Evolutionary conservation across 2,888 invertebrate species (phyloP).

Genomic region (Pseudolycoriella hygida): DNA sequence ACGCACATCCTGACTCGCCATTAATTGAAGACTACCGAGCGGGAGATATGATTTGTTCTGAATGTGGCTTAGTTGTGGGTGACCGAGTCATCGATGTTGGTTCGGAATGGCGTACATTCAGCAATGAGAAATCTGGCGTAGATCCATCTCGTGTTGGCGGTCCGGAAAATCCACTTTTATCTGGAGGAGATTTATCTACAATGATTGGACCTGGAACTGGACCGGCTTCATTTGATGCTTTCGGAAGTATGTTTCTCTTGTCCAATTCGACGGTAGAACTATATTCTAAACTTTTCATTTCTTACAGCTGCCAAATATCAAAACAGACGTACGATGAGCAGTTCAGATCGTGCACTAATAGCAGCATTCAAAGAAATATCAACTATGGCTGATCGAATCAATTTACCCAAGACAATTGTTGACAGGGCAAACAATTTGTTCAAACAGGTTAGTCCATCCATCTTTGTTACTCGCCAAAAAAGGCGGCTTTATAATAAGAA

Average conservation of each 20-base stretch:
- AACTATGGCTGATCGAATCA: constrained; percentile 96
- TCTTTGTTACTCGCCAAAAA: too few relatives aligned
- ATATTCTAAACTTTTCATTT: too few relatives aligned
- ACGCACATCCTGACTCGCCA: constrained; percentile 87
- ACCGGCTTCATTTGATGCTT: constrained; percentile 77
- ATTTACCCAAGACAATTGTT: constrained; percentile 90
- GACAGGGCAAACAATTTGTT: constrained; percentile 93
- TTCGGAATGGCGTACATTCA: constrained; percentile 99
- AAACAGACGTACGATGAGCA: constrained; percentile 67
- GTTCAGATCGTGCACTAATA: constrained; percentile 85
- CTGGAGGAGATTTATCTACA: constrained; percentile 91
- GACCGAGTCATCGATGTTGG: constrained; percentile 99
- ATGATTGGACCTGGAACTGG: constrained; percentile 66
- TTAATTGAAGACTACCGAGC: constrained; percentile 97
- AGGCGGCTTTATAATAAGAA: too few relatives aligned
- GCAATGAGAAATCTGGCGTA: constrained; percentile 90
- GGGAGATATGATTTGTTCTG: constrained; percentile 97
- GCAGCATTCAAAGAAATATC: constrained; percentile 95
- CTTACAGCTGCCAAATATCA: constrained; percentile 45
- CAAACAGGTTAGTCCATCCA: constrained; percentile 57
- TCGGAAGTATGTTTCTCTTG: constrained; percentile 32
- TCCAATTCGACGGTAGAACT: too few relatives aligned
- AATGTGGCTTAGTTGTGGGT: constrained; percentile 98
- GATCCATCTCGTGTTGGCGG: constrained; percentile 99
- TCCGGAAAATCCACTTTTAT: constrained; percentile 91